Conservation (phyloP, 2,888 invertebrate species). For the Microchrysa polita region DNA sequence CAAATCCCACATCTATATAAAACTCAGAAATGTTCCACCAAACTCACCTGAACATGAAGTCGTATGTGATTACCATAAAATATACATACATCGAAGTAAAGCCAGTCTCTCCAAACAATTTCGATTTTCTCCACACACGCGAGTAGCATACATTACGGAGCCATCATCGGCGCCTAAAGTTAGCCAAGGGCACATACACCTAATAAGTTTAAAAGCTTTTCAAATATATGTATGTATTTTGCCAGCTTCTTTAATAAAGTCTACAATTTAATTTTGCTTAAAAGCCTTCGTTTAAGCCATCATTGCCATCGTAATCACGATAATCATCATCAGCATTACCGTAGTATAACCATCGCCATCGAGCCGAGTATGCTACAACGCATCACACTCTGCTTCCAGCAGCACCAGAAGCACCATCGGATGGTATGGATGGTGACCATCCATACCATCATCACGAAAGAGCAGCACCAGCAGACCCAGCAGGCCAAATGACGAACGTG, state of each 20-base stretch:
- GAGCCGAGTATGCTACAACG: neutral
- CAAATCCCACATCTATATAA: no score
- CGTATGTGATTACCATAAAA: neutral
- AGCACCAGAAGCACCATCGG: neutral
- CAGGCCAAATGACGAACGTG: neutral
- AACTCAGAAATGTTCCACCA: no score
- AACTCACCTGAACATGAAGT: neutral
- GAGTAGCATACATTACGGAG: neutral
- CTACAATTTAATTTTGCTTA: conserved; percentile 46
- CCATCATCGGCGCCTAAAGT: neutral
- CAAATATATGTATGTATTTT: no score
- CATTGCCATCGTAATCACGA: conserved; percentile 38
- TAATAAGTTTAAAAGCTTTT: conserved; percentile 51
- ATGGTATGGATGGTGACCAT: no score
- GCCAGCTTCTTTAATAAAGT: conserved; percentile 48
- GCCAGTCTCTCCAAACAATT: neutral
- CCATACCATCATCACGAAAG: neutral
- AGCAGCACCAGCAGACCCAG: no score
- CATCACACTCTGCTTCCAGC: neutral
- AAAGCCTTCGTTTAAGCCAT: conserved; percentile 45
- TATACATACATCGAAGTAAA: no score
- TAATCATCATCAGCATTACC: conserved; percentile 18
- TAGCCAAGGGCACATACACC: conserved; percentile 16
- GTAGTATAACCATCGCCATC: conserved; percentile 3
- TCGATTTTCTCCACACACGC: neutral